Conservation (phyloP, 2,888 invertebrate genomes). For the Griposia aprilina region DNA sequence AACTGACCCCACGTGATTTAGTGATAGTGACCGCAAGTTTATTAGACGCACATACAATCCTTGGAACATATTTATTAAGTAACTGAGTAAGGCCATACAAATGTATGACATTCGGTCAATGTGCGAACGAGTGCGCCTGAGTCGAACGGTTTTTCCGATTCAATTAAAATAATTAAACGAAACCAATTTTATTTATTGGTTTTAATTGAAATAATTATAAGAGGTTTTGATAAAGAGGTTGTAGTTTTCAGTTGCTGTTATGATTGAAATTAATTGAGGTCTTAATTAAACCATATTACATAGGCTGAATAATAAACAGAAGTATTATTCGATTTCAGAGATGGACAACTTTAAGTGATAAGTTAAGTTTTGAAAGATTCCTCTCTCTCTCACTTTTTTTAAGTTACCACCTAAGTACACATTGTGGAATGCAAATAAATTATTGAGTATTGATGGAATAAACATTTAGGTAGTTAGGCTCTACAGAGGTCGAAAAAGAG, state of each 20-base stretch:
- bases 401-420: too few relatives aligned
- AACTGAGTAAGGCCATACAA: conserved; percentile 48
- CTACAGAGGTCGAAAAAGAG: background rate
- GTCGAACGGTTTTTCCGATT: conserved; percentile 8
- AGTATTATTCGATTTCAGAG: too few relatives aligned
- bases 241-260: background rate
- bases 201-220: conserved; percentile 22
- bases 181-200: conserved; percentile 9
- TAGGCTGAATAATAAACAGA: background rate
- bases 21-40: conserved; percentile 49
- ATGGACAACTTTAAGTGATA: too few relatives aligned
- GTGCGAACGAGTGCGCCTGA: conserved; percentile 7
- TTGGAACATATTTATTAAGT: conserved; percentile 51
- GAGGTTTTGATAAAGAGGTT: conserved; percentile 7
- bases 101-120: conserved; percentile 35
- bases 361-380: too few relatives aligned
- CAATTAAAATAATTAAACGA: conserved; percentile 38
- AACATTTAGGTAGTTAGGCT: too few relatives aligned
- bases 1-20: background rate
- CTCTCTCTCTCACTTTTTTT: too few relatives aligned
- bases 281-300: too few relatives aligned
- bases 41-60: conserved; percentile 56
- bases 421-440: too few relatives aligned
- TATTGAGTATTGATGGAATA: too few relatives aligned
- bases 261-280: conserved; percentile 1